Conservation (phyloP, 2,113 vertebrate species). For the Mormyrus iriodes region DNA sequence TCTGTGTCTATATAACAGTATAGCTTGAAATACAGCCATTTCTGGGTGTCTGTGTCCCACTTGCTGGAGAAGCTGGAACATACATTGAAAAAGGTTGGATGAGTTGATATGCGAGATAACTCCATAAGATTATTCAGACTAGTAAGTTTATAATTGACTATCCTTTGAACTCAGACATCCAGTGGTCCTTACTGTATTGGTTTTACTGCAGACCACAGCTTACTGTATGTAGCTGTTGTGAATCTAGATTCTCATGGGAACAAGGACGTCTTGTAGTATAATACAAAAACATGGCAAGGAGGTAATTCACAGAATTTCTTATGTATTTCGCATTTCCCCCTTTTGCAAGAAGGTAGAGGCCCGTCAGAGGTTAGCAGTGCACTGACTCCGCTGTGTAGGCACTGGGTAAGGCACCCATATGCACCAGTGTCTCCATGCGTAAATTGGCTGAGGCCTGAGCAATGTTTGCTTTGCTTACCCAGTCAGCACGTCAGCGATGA, state of each 20-base stretch:
- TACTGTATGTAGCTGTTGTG: background rate
- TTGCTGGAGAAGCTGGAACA: slow-evolving; percentile 65
- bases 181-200: background rate
- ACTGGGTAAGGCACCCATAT: background rate
- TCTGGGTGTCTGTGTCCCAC: slow-evolving; percentile 58
- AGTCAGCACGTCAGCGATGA: slow-evolving; percentile 87
- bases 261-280: background rate
- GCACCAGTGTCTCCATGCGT: background rate
- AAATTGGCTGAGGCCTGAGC: background rate
- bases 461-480: slow-evolving; percentile 79
- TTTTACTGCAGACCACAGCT: background rate
- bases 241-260: background rate
- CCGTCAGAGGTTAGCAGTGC: background rate
- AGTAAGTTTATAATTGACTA: background rate
- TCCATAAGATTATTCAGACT: background rate
- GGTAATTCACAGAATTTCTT: background rate
- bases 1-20: slow-evolving; percentile 82
- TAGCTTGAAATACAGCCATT: slow-evolving; percentile 83
- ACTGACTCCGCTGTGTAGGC: background rate
- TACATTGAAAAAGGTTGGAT: background rate
- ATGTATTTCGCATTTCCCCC: background rate
- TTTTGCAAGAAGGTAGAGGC: background rate
- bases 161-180: background rate
- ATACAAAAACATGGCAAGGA: background rate
- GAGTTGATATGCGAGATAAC: background rate